phyloP scores from a whole-genome alignment of 2,113 vertebrate genomes.

The Bufo gargarizans region DNA sequence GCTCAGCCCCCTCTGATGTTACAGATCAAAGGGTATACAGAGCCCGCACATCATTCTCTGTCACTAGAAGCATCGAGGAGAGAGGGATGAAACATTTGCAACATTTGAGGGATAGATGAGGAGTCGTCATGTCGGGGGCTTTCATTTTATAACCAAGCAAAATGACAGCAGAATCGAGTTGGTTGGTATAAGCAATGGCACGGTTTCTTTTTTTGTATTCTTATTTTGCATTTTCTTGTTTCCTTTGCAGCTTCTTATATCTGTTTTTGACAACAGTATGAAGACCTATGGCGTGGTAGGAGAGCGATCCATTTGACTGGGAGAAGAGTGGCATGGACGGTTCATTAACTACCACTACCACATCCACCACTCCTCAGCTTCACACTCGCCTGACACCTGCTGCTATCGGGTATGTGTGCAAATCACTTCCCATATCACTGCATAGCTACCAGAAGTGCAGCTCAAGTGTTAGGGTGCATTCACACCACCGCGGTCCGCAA shows the following conservation, averaged over 20 bases:
- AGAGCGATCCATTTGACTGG: slow-evolving; percentile 97
- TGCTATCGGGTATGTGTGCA: slow-evolving; percentile 84
- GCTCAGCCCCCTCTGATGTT: neutral
- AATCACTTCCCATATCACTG: neutral
- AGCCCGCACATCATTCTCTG: neutral
- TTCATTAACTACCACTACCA: slow-evolving; percentile 83
- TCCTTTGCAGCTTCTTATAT: slow-evolving; percentile 87
- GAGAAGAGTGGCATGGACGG: slow-evolving; percentile 89
- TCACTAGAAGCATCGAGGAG: neutral
- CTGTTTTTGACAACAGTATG: slow-evolving; percentile 97
- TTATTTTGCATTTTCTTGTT: neutral
- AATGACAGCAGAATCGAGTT: neutral
- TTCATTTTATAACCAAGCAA: neutral
- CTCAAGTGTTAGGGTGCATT: neutral
- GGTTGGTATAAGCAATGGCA: neutral
- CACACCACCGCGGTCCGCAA: too few relatives aligned
- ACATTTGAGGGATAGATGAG: neutral
- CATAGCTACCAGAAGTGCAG: neutral
- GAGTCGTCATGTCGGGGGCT: neutral
- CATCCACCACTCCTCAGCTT: slow-evolving; percentile 89
- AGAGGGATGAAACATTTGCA: neutral
- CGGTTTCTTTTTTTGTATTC: neutral
- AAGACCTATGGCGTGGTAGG: slow-evolving; percentile 90
- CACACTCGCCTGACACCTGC: slow-evolving; percentile 94
- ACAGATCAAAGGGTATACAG: neutral